Evolutionary conservation across 64 coral and sea anemone genomes (phyloP).

Genomic region (Montipora foliosa): DNA sequence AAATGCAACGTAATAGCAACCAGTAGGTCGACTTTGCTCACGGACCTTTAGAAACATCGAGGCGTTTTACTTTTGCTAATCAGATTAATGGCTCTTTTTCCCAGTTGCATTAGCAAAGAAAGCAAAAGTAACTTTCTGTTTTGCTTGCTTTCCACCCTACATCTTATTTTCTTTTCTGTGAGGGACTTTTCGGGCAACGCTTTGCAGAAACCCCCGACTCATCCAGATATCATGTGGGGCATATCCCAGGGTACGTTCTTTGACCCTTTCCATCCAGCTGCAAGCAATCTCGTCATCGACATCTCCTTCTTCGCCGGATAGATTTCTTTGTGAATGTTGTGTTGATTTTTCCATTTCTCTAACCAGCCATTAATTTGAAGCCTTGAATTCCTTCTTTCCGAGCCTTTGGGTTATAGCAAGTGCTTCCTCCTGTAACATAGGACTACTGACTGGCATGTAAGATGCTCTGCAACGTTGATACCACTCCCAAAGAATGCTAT

Average conservation of each 20-base stretch:
- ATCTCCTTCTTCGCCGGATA: not conserved
- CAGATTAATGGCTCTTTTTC: too few species aligned
- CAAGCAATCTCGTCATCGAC: not conserved
- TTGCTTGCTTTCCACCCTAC: not conserved
- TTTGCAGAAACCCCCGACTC: not conserved
- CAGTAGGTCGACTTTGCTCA: not conserved
- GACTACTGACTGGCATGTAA: not conserved
- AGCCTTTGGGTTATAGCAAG: not conserved
- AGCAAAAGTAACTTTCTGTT: not conserved
- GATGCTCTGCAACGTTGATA: not conserved
- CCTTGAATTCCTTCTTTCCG: conserved; percentile 4
- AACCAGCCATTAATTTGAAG: not conserved
- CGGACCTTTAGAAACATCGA: not conserved
- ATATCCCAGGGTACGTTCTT: not conserved
- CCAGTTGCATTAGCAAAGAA: not conserved
- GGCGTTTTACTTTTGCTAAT: not conserved
- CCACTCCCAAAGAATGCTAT: not conserved
- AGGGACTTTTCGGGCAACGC: not conserved
- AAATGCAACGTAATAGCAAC: not conserved
- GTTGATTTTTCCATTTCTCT: conserved; percentile 5
- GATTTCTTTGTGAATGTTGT: not conserved
- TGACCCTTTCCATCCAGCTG: not conserved
- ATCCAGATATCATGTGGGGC: not conserved
- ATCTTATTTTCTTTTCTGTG: not conserved
- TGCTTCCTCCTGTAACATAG: not conserved